A percentile compares a stretch with the other conserved stretches of the same genome.
phyloP scores from a whole-genome alignment of 2,113 vertebrate species.

The Brachyistius frenatus region DNA sequence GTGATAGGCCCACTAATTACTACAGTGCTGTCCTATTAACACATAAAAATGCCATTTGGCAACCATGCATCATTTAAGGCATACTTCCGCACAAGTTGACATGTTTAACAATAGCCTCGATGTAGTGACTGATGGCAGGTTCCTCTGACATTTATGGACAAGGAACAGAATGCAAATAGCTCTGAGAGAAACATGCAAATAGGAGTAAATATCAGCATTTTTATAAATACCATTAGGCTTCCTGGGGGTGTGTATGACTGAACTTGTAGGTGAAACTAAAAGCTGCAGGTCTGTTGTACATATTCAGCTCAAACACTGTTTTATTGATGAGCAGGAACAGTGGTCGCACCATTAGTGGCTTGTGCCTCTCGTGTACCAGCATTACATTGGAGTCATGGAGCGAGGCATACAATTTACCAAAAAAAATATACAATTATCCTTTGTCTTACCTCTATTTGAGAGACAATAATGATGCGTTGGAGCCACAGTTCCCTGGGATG shows the following conservation, averaged over 20 bases:
- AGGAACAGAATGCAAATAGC: slow-evolving; percentile 38
- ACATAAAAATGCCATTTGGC: slow-evolving; percentile 67
- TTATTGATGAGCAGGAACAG: slow-evolving; percentile 35
- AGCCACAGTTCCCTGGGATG: not conserved
- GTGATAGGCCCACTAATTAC: slow-evolving; percentile 76
- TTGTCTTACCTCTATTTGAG: not conserved
- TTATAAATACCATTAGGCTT: slow-evolving; percentile 26
- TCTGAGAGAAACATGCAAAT: slow-evolving; percentile 26
- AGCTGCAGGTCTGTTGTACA: slow-evolving; percentile 20
- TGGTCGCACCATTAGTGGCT: not conserved
- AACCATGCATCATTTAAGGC: slow-evolving; percentile 69
- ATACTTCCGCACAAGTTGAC: slow-evolving; percentile 33
- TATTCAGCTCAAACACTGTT: slow-evolving; percentile 14
- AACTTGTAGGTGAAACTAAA: slow-evolving; percentile 5
- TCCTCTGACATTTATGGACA: slow-evolving; percentile 63
- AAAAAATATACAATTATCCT: slow-evolving; percentile 34
- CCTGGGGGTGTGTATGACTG: not conserved
- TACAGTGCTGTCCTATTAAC: slow-evolving; percentile 73
- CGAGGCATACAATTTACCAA: not conserved
- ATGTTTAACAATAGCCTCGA: slow-evolving; percentile 61
- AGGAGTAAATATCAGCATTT: slow-evolving; percentile 46
- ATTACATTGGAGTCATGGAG: too few relatives aligned
- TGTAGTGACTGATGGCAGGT: slow-evolving; percentile 51
- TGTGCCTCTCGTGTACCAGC: not conserved
- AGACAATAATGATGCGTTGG: not conserved